phyloP scores from a whole-genome alignment of 2,797 vertebrate genomes.

The Chaenodraco wilsoni region DNA sequence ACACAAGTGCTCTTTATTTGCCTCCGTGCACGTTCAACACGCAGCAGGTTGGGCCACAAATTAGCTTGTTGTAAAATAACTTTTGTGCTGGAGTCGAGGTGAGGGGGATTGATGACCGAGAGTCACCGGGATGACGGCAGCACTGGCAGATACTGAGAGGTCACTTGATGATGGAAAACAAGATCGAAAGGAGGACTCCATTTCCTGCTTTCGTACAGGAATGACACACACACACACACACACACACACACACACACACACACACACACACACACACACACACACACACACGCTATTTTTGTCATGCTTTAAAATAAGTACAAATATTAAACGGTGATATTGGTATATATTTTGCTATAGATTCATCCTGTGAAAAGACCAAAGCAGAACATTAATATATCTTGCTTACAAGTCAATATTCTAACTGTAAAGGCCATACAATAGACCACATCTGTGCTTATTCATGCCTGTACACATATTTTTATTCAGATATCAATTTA shows the following conservation, averaged over 20 bases:
- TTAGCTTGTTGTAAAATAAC: slow-evolving; percentile 19
- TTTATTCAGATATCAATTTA: too few relatives aligned
- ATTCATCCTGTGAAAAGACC: too few relatives aligned
- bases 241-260: neutral
- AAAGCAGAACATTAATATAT: too few relatives aligned
- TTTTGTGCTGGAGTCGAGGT: neutral
- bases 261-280: too few relatives aligned
- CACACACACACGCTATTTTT: too few relatives aligned
- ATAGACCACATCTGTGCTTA: too few relatives aligned
- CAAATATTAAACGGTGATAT: too few relatives aligned
- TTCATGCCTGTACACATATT: too few relatives aligned
- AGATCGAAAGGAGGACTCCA: neutral
- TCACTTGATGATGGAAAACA: slow-evolving; percentile 3
- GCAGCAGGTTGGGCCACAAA: slow-evolving; percentile 34
- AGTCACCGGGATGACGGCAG: slow-evolving; percentile 8
- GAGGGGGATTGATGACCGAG: slow-evolving; percentile 15
- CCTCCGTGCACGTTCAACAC: slow-evolving; percentile 1
- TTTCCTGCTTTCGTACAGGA: neutral
- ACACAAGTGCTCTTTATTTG: slow-evolving; percentile 44
- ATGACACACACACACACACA: neutral
- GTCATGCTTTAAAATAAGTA: neutral
- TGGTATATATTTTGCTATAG: too few relatives aligned
- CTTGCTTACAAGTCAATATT: neutral
- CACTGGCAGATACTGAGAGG: neutral
- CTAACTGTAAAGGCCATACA: too few relatives aligned